Conservation (phyloP, 2,888 invertebrate genomes). For the Drosophila diplacantha region DNA sequence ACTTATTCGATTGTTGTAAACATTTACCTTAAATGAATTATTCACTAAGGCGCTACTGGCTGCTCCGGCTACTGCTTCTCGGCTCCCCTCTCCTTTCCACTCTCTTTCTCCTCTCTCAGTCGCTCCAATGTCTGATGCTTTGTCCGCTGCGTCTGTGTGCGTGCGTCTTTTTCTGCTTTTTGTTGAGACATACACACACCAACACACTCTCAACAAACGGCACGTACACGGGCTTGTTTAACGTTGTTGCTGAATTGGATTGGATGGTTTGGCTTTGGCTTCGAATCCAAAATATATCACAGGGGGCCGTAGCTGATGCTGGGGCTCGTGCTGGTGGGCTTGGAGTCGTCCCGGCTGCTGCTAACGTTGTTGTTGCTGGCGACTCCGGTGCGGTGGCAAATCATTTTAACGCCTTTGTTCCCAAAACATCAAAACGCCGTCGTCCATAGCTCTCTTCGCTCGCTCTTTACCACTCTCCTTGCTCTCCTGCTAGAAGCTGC, state of each 20-base stretch:
- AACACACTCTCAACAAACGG: constrained; percentile 6
- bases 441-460: constrained; percentile 30
- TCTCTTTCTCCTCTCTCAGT: constrained; percentile 16
- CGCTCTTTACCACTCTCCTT: constrained; percentile 8
- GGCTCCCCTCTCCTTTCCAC: constrained; percentile 17
- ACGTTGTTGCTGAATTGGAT: constrained; percentile 37
- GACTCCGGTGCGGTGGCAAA: constrained; percentile 49
- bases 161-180: constrained; percentile 34
- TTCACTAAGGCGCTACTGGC: constrained; percentile 55
- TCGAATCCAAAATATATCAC: constrained; percentile 62
- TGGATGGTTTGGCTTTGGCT: constrained; percentile 38
- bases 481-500: constrained; percentile 51
- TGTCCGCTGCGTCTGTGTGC: constrained; percentile 44
- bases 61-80: constrained; percentile 34
- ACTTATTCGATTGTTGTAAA: constrained; percentile 28
- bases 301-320: constrained; percentile 52
- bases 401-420: constrained; percentile 59
- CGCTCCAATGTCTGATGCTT: constrained; percentile 52
- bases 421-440: constrained; percentile 53
- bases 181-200: constrained; percentile 36
- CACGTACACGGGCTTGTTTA: constrained; percentile 37
- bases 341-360: constrained; percentile 35
- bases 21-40: constrained; percentile 65
- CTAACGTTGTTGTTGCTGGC: constrained; percentile 28
- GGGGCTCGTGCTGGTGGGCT: constrained; percentile 28